Evolutionary conservation across 2,797 vertebrate genomes (phyloP).

Genomic region (Hypotaenidia philippensis): DNA sequence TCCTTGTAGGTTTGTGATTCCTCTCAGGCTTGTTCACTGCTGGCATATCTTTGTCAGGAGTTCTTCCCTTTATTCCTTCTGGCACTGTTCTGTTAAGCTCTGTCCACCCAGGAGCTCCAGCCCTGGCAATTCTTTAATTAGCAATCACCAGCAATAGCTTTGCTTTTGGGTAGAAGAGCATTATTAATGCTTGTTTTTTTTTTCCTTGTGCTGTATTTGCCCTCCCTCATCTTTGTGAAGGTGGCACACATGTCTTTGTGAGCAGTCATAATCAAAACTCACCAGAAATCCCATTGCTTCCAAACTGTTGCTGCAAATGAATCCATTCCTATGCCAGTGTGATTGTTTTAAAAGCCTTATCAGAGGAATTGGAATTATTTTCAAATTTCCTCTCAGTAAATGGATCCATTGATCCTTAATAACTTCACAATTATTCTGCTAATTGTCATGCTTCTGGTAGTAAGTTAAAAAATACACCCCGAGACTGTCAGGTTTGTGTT

Average conservation of each 20-base stretch:
- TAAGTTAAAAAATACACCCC: not conserved
- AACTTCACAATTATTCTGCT: not conserved
- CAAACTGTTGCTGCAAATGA: not conserved
- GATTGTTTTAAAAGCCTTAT: conserved; percentile 20
- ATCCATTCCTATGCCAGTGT: not conserved
- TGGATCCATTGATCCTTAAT: conserved; percentile 25
- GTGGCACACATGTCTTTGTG: not conserved
- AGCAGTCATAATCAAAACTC: not conserved
- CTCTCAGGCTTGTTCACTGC: not conserved
- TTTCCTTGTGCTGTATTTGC: not conserved
- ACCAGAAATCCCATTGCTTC: conserved; percentile 3
- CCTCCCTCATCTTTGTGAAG: not conserved
- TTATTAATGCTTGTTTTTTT: not conserved
- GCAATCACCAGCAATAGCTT: not conserved
- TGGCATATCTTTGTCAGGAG: not conserved
- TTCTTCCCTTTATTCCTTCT: not conserved
- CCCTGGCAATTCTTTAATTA: conserved; percentile 15
- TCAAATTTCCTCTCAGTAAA: conserved; percentile 24
- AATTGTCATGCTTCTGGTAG: not conserved
- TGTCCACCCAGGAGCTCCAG: not conserved
- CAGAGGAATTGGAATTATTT: conserved; percentile 16
- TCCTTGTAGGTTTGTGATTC: not conserved
- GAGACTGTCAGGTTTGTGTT: not conserved
- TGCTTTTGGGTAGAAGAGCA: not conserved
- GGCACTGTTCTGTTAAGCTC: not conserved